These are phyloP conservation scores for Danio aesculapii DNA, from an alignment of 2,797 vertebrate species.

Conservation along the genomic window DNA sequence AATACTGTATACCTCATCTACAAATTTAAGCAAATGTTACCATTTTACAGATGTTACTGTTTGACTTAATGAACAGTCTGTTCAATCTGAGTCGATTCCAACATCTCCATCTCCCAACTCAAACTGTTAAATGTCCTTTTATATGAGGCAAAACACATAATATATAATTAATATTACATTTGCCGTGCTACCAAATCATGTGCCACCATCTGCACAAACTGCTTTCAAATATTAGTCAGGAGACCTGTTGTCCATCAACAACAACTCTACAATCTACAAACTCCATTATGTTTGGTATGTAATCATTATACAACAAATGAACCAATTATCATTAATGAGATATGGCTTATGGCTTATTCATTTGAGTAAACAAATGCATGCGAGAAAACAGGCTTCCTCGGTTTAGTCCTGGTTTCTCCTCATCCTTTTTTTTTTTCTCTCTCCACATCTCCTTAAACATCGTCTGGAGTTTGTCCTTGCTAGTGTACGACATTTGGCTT, in stretches of 20 bases:
- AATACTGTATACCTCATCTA: no score
- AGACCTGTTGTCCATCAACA: background rate
- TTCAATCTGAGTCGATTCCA: no score
- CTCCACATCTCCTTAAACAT: slow-evolving; percentile 13
- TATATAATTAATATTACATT: no score
- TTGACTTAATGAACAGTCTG: no score
- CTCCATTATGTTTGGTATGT: background rate
- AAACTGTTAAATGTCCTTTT: no score
- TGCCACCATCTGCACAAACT: no score
- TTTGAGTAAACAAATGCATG: background rate
- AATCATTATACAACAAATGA: background rate
- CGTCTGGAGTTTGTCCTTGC: slow-evolving; percentile 20
- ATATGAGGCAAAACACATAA: no score
- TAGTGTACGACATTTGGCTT: background rate
- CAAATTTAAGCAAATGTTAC: no score
- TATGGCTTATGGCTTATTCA: background rate
- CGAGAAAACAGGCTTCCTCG: background rate
- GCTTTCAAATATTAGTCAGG: no score
- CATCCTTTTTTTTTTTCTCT: background rate
- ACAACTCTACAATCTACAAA: background rate
- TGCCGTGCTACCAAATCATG: no score
- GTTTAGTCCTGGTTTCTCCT: slow-evolving; percentile 5
- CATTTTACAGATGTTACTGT: no score
- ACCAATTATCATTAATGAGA: background rate
- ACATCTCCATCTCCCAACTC: no score